Conservation (phyloP, 1,140 invertebrate species). For the Macrostomum lignano region DNA sequence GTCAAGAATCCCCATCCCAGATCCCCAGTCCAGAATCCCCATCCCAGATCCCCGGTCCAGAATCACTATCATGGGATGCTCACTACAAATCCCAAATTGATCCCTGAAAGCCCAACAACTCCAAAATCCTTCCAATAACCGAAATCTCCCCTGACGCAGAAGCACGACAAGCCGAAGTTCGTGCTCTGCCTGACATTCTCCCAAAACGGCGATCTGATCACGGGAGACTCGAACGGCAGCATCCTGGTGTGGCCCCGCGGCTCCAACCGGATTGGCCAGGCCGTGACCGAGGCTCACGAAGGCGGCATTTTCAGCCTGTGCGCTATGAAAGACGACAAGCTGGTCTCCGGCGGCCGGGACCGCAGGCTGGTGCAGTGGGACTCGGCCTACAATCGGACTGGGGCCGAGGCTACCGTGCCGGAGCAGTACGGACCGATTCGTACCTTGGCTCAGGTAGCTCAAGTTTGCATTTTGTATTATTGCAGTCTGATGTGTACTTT, state of each 20-base stretch:
- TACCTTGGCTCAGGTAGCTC: conserved; percentile 44
- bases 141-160: too few relatives aligned
- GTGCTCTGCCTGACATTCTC: conserved; percentile 62
- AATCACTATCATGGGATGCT: too few relatives aligned
- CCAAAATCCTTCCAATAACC: too few relatives aligned
- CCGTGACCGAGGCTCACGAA: conserved; percentile 45
- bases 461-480: too few relatives aligned
- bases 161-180: conserved; percentile 65
- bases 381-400: conserved; percentile 36
- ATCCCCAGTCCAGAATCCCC: too few relatives aligned
- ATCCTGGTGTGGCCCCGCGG: conserved; percentile 59
- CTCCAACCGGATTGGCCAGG: conserved; percentile 29
- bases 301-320: conserved; percentile 60
- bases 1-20: too few relatives aligned
- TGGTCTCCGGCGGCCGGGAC: conserved; percentile 59
- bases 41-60: too few relatives aligned
- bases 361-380: conserved; percentile 42
- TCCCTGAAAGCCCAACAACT: too few relatives aligned
- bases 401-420: conserved; percentile 37
- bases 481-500: too few relatives aligned
- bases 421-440: conserved; percentile 57
- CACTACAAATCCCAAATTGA: too few relatives aligned
- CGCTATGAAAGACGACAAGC: conserved; percentile 47
- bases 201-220: conserved; percentile 58
- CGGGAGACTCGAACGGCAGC: conserved; percentile 67